Evolutionary conservation across 2,113 vertebrate genomes (phyloP).

Genomic region (Hemiscyllium ocellatum): DNA sequence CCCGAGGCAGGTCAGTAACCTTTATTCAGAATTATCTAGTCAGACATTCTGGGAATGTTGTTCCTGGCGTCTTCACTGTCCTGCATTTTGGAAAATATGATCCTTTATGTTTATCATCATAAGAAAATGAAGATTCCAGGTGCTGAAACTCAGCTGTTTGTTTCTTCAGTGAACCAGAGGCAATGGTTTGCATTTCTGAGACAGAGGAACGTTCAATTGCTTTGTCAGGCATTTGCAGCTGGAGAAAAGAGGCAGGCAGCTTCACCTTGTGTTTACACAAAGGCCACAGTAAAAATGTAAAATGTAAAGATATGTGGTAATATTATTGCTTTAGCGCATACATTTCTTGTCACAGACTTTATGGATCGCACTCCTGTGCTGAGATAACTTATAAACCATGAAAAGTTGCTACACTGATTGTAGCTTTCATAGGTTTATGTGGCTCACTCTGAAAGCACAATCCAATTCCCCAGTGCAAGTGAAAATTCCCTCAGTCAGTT

Average conservation of each 20-base stretch:
- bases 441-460: background rate
- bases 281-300: background rate
- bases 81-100: background rate
- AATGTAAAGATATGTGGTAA: background rate
- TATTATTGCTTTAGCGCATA: too few relatives aligned
- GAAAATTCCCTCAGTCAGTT: background rate
- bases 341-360: background rate
- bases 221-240: background rate
- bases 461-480: background rate
- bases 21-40: background rate
- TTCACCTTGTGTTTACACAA: background rate
- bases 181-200: background rate
- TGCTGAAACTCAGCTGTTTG: background rate
- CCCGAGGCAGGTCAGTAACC: background rate
- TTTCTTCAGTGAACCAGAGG: background rate
- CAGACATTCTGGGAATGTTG: background rate
- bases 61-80: background rate
- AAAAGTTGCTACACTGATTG: background rate
- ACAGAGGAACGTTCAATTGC: background rate
- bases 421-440: background rate
- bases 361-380: background rate
- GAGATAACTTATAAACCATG: background rate
- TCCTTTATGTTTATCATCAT: background rate
- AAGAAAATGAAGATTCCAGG: background rate
- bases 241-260: background rate